Evolutionary conservation across 1,140 invertebrate species (phyloP).

Genomic region (Arctopsyche grandis): DNA sequence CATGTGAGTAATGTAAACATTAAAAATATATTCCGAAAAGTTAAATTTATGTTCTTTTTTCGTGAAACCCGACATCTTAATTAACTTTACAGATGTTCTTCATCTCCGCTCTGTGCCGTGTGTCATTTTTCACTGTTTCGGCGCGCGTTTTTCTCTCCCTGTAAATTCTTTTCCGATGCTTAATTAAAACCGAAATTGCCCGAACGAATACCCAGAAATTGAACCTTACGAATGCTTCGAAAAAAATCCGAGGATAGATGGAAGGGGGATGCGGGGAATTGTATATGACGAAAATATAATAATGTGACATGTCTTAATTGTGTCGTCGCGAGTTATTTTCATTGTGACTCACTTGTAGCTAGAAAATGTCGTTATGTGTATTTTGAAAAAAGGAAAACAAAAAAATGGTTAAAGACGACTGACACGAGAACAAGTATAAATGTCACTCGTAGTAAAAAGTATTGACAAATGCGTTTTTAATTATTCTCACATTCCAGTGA

Average conservation of each 20-base stretch:
- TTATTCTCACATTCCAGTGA: slow-evolving; percentile 15
- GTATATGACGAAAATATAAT: background rate
- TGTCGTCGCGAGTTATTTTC: background rate
- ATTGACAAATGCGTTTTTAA: slow-evolving; percentile 29
- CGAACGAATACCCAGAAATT: slow-evolving; percentile 9
- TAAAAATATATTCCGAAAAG: slow-evolving; percentile 4
- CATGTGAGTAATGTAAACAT: background rate
- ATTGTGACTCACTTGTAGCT: no score
- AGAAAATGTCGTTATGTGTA: no score
- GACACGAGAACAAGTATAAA: slow-evolving; percentile 13
- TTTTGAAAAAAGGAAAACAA: slow-evolving; percentile 6
- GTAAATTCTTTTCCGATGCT: background rate
- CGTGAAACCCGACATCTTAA: slow-evolving; percentile 32
- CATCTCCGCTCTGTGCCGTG: slow-evolving; percentile 29
- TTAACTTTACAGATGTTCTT: slow-evolving; percentile 38
- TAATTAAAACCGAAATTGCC: slow-evolving; percentile 8
- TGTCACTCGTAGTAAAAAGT: background rate
- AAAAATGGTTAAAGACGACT: background rate
- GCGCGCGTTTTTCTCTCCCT: background rate
- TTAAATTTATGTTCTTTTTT: background rate
- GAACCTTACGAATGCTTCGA: background rate
- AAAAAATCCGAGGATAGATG: background rate
- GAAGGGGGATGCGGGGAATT: background rate
- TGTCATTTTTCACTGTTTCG: slow-evolving; percentile 30
- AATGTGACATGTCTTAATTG: slow-evolving; percentile 14